Base-by-base conservation (phyloP, 2,888 invertebrate species). In the Neoitamus cyanurus region DNA sequence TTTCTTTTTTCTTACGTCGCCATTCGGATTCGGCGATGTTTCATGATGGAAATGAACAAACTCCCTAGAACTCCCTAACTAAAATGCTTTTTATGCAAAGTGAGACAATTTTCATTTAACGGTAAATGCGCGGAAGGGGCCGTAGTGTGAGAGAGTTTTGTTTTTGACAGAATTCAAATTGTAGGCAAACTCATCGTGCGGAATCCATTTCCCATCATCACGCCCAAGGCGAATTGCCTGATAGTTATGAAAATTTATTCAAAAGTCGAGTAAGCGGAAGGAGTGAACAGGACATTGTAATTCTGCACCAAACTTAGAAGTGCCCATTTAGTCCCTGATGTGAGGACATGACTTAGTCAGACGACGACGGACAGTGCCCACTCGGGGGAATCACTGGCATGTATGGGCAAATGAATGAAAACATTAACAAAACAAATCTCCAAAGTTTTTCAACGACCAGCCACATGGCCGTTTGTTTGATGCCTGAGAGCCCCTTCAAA, bases 211-310 rank as follows among this genome's bases (percentile, higher is more conserved):
- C 58, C 58, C 58, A 58, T 58, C 58, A 20, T 20, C 9, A 25
- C 58, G 7, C 25, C 58, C 9, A 1, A 7, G 25, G 25, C 2
- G 4, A 58, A 58, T 58, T 58, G 20, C 58, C 58, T 20, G 20
- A 58, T 58, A 58, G 58, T 58, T 58, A 58, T 58, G 58, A 58
- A 58, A 58, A 58, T 58, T 58, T 58, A 58, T 58, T 58, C 58
- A 58, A 58, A 58, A 9, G 7, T 58, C 7, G 58, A 20, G 9
- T n/a, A 58, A 58, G 7, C 58, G 58, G 58, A 58, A 58, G 58
- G 25, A 58, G 58, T 58, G 58, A 58, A 58, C 58, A 58, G 58
- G 58, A 58, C 58, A 58, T 58, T 58, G 20, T 58, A 15, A 58
- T 58, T 20, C 20, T 58, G 2, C 58, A 20, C 9, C 7, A 58